Conservation (phyloP, 2,888 invertebrate species). For the Antitype chi region DNA sequence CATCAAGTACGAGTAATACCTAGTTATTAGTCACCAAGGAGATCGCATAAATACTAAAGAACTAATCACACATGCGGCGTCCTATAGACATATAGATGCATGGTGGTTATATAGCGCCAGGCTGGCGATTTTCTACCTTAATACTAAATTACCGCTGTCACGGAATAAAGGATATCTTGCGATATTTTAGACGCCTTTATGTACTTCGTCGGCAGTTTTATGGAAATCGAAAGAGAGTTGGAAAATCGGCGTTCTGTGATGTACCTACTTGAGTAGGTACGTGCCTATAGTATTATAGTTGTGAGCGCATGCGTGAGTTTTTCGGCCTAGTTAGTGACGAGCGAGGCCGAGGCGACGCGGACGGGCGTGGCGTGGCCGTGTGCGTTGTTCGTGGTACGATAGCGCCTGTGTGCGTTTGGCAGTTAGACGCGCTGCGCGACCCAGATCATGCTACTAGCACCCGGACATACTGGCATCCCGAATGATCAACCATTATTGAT, state of each 20-base stretch:
- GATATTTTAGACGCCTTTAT: too few species aligned
- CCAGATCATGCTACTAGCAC: conserved; percentile 71
- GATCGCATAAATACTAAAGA: too few species aligned
- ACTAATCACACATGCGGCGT: too few species aligned
- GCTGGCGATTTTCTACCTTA: background rate
- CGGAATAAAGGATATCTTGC: too few species aligned
- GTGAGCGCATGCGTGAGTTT: conserved; percentile 81
- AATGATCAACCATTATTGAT: conserved; percentile 42
- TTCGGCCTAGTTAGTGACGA: conserved; percentile 83
- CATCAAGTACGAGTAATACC: too few species aligned
- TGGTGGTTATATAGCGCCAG: background rate
- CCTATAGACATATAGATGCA: background rate
- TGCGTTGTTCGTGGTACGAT: conserved; percentile 67
- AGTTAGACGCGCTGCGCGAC: conserved; percentile 82
- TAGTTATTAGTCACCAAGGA: too few species aligned
- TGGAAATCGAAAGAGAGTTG: conserved; percentile 17
- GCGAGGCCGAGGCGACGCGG: conserved; percentile 69
- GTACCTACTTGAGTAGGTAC: conserved; percentile 17
- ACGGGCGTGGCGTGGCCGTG: conserved; percentile 46
- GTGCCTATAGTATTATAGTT: conserved; percentile 33
- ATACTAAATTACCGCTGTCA: too few species aligned
- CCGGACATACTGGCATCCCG: conserved; percentile 57
- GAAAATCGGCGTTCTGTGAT: conserved; percentile 19
- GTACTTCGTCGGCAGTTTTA: background rate
- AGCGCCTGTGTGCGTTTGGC: conserved; percentile 76